Conservation (phyloP, 1,140 invertebrate genomes). For the Parapsyche elsis region DNA sequence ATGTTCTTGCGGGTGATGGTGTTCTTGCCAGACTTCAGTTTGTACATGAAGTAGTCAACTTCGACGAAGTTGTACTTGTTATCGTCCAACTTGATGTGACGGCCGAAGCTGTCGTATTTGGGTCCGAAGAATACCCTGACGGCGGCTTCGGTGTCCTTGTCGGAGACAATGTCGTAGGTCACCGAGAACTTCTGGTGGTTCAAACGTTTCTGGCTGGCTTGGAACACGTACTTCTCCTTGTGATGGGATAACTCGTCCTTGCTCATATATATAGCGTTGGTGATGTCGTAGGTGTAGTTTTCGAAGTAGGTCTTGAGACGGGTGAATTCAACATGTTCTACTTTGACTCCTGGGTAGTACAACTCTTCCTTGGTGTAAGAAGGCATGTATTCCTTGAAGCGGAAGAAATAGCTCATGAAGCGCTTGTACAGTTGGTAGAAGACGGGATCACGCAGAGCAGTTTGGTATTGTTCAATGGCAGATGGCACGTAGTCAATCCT, state of each 20-base stretch:
- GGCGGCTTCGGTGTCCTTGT: conserved; percentile 65
- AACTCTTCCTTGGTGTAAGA: conserved; percentile 69
- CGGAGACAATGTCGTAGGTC: conserved; percentile 65
- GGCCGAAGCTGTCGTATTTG: conserved; percentile 66
- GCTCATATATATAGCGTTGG: conserved; percentile 63
- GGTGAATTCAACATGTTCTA: conserved; percentile 72
- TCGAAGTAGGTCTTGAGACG: conserved; percentile 73
- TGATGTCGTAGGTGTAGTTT: conserved; percentile 68
- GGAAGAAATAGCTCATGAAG: conserved; percentile 69
- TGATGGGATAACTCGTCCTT: conserved; percentile 58
- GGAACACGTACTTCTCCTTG: conserved; percentile 60
- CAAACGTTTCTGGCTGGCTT: conserved; percentile 67
- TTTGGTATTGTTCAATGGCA: conserved; percentile 68
- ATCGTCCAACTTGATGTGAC: conserved; percentile 65
- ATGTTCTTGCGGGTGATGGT: conserved; percentile 67
- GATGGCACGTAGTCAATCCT: conserved; percentile 61
- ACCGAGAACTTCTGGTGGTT: conserved; percentile 76
- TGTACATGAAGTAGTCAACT: conserved; percentile 69
- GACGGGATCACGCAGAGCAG: conserved; percentile 73
- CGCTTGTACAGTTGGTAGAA: conserved; percentile 75
- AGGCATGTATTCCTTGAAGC: conserved; percentile 67
- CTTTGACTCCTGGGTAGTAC: conserved; percentile 70
- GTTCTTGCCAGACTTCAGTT: conserved; percentile 69
- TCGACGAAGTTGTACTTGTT: conserved; percentile 69
- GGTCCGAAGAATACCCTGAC: conserved; percentile 71